Conservation (phyloP, 1,140 invertebrate genomes). For the Wiebesia pumilae region DNA sequence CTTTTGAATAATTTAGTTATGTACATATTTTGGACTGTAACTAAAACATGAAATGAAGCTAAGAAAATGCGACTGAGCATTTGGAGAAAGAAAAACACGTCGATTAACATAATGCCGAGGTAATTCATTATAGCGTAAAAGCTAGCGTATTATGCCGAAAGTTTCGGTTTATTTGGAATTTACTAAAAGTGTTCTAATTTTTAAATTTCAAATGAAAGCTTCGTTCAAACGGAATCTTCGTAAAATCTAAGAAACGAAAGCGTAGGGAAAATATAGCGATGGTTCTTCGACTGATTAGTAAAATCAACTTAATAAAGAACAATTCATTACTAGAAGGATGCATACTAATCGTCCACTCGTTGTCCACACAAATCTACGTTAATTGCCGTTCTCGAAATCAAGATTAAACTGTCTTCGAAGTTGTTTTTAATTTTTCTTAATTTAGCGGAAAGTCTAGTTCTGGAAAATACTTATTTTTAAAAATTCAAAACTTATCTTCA, state of each 20-base stretch:
- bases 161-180: neutral
- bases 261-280: neutral
- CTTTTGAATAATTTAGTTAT: neutral
- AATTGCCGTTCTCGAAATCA: neutral
- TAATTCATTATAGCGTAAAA: neutral
- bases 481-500: too few relatives aligned
- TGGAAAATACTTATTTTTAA: neutral
- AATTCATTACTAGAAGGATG: neutral
- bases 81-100: neutral
- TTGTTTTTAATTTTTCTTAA: neutral
- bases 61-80: neutral
- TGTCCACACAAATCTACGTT: neutral
- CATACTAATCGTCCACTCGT: neutral
- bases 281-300: neutral
- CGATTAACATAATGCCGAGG: neutral
- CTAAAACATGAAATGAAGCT: neutral
- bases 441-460: neutral
- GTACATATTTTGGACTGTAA: neutral
- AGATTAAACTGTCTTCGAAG: neutral
- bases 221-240: too few relatives aligned
- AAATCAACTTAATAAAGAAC: neutral
- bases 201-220: too few relatives aligned
- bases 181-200: neutral
- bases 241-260: too few relatives aligned
- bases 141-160: neutral